Conservation (phyloP, 2,888 invertebrate genomes). For the Erebia aethiops region DNA sequence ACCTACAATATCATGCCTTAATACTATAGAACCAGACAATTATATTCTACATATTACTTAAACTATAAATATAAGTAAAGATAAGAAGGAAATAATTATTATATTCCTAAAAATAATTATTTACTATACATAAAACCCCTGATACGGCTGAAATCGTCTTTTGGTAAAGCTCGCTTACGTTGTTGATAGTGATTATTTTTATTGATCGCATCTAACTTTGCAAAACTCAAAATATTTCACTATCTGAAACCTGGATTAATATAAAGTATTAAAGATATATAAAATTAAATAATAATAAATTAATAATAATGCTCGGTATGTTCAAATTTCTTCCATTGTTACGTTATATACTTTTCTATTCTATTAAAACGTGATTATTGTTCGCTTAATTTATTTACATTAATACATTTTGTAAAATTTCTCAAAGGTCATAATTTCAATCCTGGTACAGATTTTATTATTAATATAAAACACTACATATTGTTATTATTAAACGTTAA, state of each 20-base stretch:
- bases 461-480: not conserved
- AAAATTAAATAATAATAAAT: no score
- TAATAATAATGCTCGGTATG: no score
- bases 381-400: not conserved
- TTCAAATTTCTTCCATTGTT: no score
- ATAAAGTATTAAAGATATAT: not conserved
- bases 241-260: not conserved
- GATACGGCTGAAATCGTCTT: not conserved
- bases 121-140: not conserved
- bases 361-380: not conserved
- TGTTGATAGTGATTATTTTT: not conserved
- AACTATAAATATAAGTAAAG: not conserved
- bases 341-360: no score
- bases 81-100: not conserved
- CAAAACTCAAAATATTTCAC: not conserved
- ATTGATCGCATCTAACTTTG: not conserved
- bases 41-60: not conserved
- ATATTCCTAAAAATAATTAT: slow-evolving; percentile 1
- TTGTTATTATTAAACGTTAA: slow-evolving; percentile 40
- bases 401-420: not conserved
- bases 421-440: not conserved
- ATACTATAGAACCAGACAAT: not conserved
- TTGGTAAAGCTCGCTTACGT: not conserved
- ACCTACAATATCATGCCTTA: not conserved
- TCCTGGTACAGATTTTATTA: not conserved